phyloP scores from a whole-genome alignment of 2,113 vertebrate species.

The Archilochus colubris region DNA sequence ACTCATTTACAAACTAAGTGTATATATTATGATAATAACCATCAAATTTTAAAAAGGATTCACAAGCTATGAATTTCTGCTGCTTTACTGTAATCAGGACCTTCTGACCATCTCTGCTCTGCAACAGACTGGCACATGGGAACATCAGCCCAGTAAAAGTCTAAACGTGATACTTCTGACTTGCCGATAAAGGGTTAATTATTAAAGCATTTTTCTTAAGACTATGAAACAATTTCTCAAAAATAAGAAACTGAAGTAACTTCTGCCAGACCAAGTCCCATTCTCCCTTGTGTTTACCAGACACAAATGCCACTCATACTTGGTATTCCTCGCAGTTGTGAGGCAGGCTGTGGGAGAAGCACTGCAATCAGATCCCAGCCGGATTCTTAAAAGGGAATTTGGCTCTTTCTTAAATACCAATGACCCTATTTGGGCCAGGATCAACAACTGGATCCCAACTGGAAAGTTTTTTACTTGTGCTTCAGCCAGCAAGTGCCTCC shows the following conservation, averaged over 20 bases:
- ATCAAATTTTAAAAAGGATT: not conserved
- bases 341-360: slow-evolving; percentile 59
- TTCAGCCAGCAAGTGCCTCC: not conserved
- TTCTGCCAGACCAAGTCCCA: slow-evolving; percentile 49
- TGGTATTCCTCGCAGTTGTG: slow-evolving; percentile 61
- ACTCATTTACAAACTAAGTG: not conserved
- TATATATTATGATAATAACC: not conserved
- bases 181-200: not conserved
- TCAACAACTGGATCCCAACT: slow-evolving; percentile 51
- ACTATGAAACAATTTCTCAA: slow-evolving; percentile 1
- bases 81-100: not conserved
- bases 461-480: not conserved
- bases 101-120: not conserved
- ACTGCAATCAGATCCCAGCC: slow-evolving; percentile 36
- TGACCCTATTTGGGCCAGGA: slow-evolving; percentile 60
- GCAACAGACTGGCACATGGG: not conserved
- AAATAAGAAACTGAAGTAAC: not conserved
- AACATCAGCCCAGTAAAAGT: not conserved
- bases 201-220: not conserved
- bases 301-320: slow-evolving; percentile 64
- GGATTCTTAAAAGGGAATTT: slow-evolving; percentile 59
- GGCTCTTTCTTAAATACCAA: slow-evolving; percentile 57
- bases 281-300: slow-evolving; percentile 59
- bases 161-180: not conserved
- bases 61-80: not conserved